These are phyloP conservation scores for Melipona quadrifasciata DNA, from an alignment of 1,140 invertebrate species.

Conservation along the genomic window DNA sequence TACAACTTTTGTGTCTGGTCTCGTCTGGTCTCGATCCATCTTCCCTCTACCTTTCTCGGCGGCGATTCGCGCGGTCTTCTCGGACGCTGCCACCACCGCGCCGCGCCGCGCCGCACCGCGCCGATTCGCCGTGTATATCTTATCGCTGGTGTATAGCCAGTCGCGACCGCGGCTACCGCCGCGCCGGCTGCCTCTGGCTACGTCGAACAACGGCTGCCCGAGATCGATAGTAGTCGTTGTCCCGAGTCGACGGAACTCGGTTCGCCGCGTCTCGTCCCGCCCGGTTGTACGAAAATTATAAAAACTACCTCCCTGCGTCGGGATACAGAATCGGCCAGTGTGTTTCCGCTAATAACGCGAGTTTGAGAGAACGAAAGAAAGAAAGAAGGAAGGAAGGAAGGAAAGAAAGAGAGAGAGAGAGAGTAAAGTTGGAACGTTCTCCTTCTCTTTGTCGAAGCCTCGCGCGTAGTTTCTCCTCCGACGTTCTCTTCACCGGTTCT, in stretches of 20 bases:
- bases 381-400: neutral
- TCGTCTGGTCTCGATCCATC: neutral
- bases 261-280: neutral
- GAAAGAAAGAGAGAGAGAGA: neutral
- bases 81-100: neutral
- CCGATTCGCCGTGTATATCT: neutral
- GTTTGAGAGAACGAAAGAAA: neutral
- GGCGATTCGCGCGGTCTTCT: neutral
- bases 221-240: neutral
- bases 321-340: too few relatives aligned
- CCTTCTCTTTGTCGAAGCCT: constrained; percentile 14
- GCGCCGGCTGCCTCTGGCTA: neutral
- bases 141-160: neutral
- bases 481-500: constrained; percentile 42
- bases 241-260: neutral
- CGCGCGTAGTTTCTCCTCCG: constrained; percentile 42
- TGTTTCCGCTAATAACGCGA: neutral
- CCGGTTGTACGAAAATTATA: neutral
- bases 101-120: too few relatives aligned
- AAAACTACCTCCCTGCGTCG: neutral
- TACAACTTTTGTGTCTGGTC: neutral
- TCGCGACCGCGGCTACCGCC: neutral
- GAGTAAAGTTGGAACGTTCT: neutral
- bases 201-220: neutral
- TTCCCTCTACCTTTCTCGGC: neutral